A percentile compares a stretch with the other conserved stretches of the same genome.
Conservation (phyloP, 1,140 invertebrate genomes). For the Microplitis mediator region DNA sequence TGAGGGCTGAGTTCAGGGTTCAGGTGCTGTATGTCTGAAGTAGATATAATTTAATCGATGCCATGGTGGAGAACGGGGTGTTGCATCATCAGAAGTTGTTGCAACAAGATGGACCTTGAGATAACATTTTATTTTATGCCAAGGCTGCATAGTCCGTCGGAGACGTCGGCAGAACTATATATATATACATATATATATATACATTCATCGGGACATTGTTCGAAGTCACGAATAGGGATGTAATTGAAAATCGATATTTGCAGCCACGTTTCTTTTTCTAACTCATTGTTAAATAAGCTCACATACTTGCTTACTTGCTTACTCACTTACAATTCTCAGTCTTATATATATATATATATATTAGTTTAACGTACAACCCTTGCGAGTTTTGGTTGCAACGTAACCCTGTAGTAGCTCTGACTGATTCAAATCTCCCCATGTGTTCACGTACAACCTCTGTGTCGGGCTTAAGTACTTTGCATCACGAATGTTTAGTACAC, state of each 20-base stretch:
- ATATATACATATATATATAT: not conserved
- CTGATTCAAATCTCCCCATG: conserved; percentile 34
- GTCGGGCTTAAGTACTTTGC: conserved; percentile 27
- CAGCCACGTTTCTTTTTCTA: conserved; percentile 6
- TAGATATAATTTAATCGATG: too few relatives aligned
- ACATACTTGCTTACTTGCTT: too few relatives aligned
- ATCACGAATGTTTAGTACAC: conserved; percentile 36
- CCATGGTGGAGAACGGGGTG: conserved; percentile 20
- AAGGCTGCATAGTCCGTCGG: conserved; percentile 23
- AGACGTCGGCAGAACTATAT: conserved; percentile 5
- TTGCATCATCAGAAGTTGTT: conserved; percentile 9
- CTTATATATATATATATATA: not conserved
- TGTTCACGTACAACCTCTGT: conserved; percentile 30
- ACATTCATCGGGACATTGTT: conserved; percentile 32
- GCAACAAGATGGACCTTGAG: conserved; percentile 36
- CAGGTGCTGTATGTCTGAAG: too few relatives aligned
- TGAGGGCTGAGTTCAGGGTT: too few relatives aligned
- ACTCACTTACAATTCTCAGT: too few relatives aligned
- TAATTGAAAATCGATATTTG: conserved; percentile 38
- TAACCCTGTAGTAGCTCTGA: conserved; percentile 5
- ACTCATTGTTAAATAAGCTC: too few relatives aligned
- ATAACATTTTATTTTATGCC: conserved; percentile 39
- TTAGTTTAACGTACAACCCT: conserved; percentile 9
- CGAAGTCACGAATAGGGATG: conserved; percentile 35
- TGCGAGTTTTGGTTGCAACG: not conserved